Base-by-base conservation (phyloP, 2,888 invertebrate species). In the Punctoribates punctum region DNA sequence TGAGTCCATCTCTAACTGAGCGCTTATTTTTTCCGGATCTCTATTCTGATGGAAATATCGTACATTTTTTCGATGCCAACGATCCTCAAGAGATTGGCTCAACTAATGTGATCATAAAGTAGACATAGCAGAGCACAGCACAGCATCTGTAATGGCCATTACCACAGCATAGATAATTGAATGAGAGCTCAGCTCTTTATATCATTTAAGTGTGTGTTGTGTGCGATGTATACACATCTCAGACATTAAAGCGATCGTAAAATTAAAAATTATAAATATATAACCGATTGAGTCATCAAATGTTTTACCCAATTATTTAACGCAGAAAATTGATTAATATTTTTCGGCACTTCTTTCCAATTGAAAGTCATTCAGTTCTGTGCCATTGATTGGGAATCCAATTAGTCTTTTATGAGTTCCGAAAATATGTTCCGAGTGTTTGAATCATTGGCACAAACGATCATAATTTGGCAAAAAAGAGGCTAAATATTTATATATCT, bases 81-180 rank as follows among this genome's bases (percentile, higher is more conserved):
- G 20, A n/a, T 27, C 25, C 29, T 62, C 29, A 62, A 29, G 62
- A 62, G 62, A 62, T 62, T 62, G 62, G 62, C 27, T 62, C 13
- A 17, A 15, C 25, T 62, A 27, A 62, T 62, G 25, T 62, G 62
- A 62, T 62, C 62, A 62, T 15, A 54, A n/a, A 13, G 2, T 48
- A 48, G n/a, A 13, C 48, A 48, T 48, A 48, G 15, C n/a, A n/a
- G n/a, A n/a, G n/a, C n/a, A n/a, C n/a, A n/a, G n/a, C 48, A 48
- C n/a, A 57, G 23, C 62, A 62, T 62, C 62, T 62, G 62, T 62
- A 62, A 62, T 62, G 62, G 62, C 62, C 29, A 62, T 62, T 62
- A 62, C 62, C 62, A 27, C 62, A 62, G 62, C 62, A 27, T 25
- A 54, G 62, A 62, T 62, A 62, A 62, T 62, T 62, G 62, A 62